A percentile compares a stretch with the other conserved stretches of the same genome.
phyloP scores from a whole-genome alignment of 2,113 vertebrate species.

The Hylia prasina region DNA sequence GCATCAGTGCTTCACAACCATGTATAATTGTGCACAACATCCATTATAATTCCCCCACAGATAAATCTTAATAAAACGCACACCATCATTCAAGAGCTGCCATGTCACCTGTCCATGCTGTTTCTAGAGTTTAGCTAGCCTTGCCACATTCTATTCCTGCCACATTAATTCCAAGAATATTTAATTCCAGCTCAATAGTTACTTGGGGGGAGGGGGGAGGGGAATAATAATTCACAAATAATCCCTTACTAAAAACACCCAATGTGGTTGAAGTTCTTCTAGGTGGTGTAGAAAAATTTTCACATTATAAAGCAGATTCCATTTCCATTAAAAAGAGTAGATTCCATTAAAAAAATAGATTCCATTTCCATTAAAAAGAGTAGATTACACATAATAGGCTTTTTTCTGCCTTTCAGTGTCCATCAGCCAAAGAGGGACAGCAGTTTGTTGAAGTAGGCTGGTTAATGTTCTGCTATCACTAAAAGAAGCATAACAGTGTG shows the following conservation, averaged over 20 bases:
- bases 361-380: not conserved
- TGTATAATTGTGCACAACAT: not conserved
- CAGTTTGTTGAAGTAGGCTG: not conserved
- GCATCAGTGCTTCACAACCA: not conserved
- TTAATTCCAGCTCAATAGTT: not conserved
- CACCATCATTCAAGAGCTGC: not conserved
- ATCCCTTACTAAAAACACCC: not conserved
- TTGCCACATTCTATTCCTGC: not conserved
- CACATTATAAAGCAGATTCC: not conserved
- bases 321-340: not conserved
- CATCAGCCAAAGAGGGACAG: not conserved
- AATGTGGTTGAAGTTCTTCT: not conserved
- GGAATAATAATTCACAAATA: not conserved
- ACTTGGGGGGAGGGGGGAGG: accelerated
- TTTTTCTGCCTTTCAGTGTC: not conserved
- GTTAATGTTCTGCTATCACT: not conserved
- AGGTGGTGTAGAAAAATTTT: not conserved
- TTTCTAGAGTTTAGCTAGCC: not conserved
- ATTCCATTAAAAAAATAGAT: not conserved
- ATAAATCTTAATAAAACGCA: not conserved
- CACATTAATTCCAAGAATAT: not conserved
- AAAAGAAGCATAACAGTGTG: not conserved
- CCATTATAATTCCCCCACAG: not conserved
- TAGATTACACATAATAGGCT: not conserved
- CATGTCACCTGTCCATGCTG: not conserved